phyloP scores from a whole-genome alignment of 2,113 vertebrate species.

The Tonatia bakeri region DNA sequence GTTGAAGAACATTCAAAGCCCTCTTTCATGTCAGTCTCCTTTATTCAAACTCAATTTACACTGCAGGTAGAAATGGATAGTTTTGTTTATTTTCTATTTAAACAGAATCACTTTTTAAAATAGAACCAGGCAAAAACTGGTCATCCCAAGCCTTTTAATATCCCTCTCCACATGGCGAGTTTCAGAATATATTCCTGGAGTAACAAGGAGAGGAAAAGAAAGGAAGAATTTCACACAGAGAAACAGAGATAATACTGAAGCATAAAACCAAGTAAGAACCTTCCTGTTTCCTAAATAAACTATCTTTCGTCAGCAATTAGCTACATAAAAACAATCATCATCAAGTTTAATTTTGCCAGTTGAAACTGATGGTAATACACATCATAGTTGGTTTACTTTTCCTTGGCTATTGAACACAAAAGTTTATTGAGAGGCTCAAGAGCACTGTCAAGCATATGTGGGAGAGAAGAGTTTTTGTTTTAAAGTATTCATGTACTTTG shows the following conservation, averaged over 20 bases:
- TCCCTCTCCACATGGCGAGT: background rate
- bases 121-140: background rate
- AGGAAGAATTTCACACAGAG: background rate
- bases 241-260: background rate
- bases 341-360: background rate
- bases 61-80: background rate
- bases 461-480: background rate
- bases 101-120: constrained; percentile 19
- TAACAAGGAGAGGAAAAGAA: background rate
- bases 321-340: background rate
- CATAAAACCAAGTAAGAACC: background rate
- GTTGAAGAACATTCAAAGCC: background rate
- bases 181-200: background rate
- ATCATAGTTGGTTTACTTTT: background rate
- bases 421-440: background rate
- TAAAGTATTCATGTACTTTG: background rate
- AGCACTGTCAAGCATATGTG: background rate
- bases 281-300: background rate
- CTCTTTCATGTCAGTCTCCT: background rate
- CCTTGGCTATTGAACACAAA: background rate
- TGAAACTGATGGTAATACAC: background rate
- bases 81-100: background rate
- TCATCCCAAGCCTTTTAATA: background rate
- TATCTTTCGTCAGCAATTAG: background rate
- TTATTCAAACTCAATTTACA: constrained; percentile 37